These are phyloP conservation scores for Margarornis squamiger DNA, from an alignment of 2,797 vertebrate genomes.

Conservation along the genomic window DNA sequence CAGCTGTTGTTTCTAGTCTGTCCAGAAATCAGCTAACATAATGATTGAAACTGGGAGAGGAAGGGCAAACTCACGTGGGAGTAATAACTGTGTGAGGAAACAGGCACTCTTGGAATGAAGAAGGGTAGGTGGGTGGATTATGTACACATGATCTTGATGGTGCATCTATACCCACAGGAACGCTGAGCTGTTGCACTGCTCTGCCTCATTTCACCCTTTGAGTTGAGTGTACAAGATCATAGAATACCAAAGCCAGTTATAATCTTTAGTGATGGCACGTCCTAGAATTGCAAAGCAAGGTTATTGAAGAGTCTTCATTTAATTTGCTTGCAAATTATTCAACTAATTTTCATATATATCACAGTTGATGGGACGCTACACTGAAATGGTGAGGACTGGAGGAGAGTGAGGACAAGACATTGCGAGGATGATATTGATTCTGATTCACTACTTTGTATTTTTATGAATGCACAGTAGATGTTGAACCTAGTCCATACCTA, in stretches of 20 bases:
- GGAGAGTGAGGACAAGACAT: background rate
- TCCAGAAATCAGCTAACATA: slow-evolving; percentile 43
- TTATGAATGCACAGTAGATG: background rate
- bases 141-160: background rate
- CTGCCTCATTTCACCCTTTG: slow-evolving; percentile 25
- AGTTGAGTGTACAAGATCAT: background rate
- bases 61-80: slow-evolving; percentile 26
- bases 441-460: background rate
- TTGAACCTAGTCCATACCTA: background rate
- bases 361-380: background rate
- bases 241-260: background rate
- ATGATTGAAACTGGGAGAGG: slow-evolving; percentile 28
- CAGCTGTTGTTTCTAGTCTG: slow-evolving; percentile 54
- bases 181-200: slow-evolving; percentile 14
- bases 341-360: background rate
- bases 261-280: background rate
- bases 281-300: background rate
- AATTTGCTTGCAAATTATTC: background rate
- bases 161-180: slow-evolving; percentile 38
- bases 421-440: background rate
- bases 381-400: background rate
- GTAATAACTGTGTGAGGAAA: slow-evolving; percentile 42
- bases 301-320: background rate
- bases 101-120: slow-evolving; percentile 29
- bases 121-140: slow-evolving; percentile 53